A percentile compares a stretch with the other conserved stretches of the same genome.
Conservation (phyloP, 2,797 vertebrate genomes). For the Bryconaethiops microstoma region DNA sequence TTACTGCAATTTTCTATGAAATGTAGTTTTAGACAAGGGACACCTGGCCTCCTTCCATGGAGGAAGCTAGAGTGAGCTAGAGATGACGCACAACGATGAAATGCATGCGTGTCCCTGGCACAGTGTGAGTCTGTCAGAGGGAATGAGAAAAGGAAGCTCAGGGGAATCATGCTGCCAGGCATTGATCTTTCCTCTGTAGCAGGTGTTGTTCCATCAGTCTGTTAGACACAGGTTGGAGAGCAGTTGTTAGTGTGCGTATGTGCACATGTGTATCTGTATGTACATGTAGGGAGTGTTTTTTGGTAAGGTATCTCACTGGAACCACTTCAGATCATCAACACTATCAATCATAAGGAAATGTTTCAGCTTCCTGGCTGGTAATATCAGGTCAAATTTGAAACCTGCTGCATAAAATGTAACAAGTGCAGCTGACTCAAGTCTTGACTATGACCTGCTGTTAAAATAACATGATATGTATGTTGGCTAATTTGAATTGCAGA, state of each 20-base stretch:
- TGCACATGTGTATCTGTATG: conserved; percentile 1
- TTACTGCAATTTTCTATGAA: too few species aligned
- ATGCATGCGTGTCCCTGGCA: conserved; percentile 48
- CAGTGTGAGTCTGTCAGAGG: conserved; percentile 45
- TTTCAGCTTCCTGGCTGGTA: too few species aligned
- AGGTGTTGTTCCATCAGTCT: conserved; percentile 27
- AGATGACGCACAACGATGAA: conserved; percentile 19
- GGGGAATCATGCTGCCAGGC: conserved; percentile 1
- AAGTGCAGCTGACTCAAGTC: too few species aligned
- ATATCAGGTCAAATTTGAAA: too few species aligned
- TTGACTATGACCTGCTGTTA: too few species aligned
- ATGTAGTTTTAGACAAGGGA: too few species aligned
- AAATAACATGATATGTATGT: too few species aligned
- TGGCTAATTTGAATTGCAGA: too few species aligned
- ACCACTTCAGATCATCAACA: not conserved
- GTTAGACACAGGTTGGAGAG: conserved; percentile 12
- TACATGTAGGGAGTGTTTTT: not conserved
- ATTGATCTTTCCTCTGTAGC: conserved; percentile 36
- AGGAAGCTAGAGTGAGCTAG: conserved; percentile 8
- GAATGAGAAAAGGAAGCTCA: conserved; percentile 29
- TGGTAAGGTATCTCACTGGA: not conserved
- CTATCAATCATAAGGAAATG: not conserved
- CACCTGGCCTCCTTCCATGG: not conserved
- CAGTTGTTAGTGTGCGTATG: conserved; percentile 11
- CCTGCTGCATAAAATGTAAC: too few species aligned